Conservation (phyloP, 1,140 invertebrate genomes). For the Bombyx mori region DNA sequence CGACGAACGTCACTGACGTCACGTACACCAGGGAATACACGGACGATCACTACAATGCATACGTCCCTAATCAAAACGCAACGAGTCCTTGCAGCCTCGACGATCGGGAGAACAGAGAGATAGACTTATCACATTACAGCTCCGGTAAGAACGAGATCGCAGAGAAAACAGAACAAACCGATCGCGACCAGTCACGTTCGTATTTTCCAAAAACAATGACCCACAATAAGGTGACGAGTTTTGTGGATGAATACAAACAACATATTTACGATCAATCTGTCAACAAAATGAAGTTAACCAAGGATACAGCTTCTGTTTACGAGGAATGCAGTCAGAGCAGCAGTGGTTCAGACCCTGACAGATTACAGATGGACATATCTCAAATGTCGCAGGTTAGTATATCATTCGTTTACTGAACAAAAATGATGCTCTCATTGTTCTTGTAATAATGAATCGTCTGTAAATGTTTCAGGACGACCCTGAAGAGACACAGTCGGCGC, state of each 20-base stretch:
- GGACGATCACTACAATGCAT: constrained; percentile 44
- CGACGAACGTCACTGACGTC: constrained; percentile 11
- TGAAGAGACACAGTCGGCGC: constrained; percentile 61
- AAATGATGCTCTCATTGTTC: neutral
- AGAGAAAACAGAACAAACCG: constrained; percentile 26
- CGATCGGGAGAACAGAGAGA: constrained; percentile 61
- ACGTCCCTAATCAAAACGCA: constrained; percentile 28
- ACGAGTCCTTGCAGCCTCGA: constrained; percentile 45
- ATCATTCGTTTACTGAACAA: neutral
- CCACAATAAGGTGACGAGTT: constrained; percentile 33
- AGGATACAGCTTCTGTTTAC: constrained; percentile 52
- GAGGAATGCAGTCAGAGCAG: constrained; percentile 69
- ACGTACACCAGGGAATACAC: constrained; percentile 45
- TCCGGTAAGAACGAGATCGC: constrained; percentile 43
- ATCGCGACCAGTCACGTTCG: constrained; percentile 18
- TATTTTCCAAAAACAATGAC: constrained; percentile 37
- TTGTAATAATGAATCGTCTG: constrained; percentile 1
- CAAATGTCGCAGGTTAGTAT: constrained; percentile 59
- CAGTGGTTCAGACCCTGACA: constrained; percentile 66
- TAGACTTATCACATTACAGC: constrained; percentile 61
- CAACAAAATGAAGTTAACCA: constrained; percentile 36
- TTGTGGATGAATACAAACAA: constrained; percentile 51
- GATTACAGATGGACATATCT: constrained; percentile 69
- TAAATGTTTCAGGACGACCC: constrained; percentile 48
- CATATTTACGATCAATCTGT: constrained; percentile 35